Evolutionary conservation across 2,888 invertebrate species (phyloP).

Genomic region (Ormyrus nitidulus): DNA sequence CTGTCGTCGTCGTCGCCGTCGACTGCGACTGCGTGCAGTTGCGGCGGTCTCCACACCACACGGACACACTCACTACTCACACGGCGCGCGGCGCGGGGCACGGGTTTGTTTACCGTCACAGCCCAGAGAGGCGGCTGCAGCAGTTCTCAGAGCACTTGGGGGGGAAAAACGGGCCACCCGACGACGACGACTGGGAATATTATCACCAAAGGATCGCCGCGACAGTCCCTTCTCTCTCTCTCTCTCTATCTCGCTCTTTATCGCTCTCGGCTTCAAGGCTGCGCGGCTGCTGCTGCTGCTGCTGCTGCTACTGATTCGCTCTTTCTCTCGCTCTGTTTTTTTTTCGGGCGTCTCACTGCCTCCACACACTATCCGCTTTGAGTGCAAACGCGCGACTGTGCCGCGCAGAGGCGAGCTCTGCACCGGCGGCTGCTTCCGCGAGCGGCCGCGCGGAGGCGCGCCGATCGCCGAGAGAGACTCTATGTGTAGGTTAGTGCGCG

Average conservation of each 20-base stretch:
- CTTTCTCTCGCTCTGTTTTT: not conserved
- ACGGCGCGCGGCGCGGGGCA: not conserved
- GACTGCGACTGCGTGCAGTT: conserved; percentile 43
- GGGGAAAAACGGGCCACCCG: too few relatives aligned
- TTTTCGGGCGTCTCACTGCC: conserved; percentile 2
- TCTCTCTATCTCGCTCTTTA: not conserved
- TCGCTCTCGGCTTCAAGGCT: not conserved
- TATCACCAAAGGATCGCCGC: not conserved
- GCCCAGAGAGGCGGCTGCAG: too few relatives aligned
- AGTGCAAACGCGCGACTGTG: conserved; percentile 73
- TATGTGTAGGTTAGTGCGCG: too few relatives aligned
- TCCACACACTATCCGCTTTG: conserved; percentile 68
- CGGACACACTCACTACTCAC: too few relatives aligned
- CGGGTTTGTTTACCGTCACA: conserved; percentile 34
- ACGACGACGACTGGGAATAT: too few relatives aligned
- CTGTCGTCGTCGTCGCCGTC: conserved; percentile 16
- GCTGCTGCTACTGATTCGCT: not conserved
- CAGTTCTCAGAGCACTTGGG: too few relatives aligned
- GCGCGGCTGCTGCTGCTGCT: too few relatives aligned
- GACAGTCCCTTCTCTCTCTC: conserved; percentile 13
- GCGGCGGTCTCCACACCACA: too few relatives aligned
- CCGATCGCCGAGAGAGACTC: conserved; percentile 7
- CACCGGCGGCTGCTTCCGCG: conserved; percentile 66
- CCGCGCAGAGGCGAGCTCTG: conserved; percentile 64
- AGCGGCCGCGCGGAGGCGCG: conserved; percentile 59